Base-by-base conservation (phyloP, 2,888 invertebrate species). In the Erynnis tages region DNA sequence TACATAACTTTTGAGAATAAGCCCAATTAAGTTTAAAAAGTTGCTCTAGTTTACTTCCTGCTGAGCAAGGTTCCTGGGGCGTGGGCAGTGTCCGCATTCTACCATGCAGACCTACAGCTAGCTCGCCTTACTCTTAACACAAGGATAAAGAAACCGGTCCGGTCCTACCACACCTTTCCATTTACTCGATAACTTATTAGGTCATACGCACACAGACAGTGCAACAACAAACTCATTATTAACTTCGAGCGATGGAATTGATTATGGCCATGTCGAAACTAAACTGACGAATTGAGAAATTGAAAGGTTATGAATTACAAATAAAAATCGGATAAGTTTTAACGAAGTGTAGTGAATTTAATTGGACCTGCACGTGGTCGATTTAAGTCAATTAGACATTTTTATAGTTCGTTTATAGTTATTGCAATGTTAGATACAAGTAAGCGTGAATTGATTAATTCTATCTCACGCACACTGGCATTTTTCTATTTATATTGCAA, bases 21-120 rank as follows among this genome's bases (percentile, higher is more conserved):
- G 34, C 44, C 35, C 60, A 54, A 57, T 57, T 61, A 50, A 52
- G 46, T 54, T 49, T 56, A 37, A 67, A 71, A 73, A 73, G 66
- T 61, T 59, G 67, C 59, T 55, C 52, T 41, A 79, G 79, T 86
- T 86, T 85, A 79, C 80, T 88, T 87, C 87, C 87, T 85, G 71
- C 71, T 82, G 61, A 45, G 62, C 70, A 67, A 68, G 68, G 71
- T 65, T 61, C 58, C 60, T 62, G 58, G 54, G 82, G 82, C 63
- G 84, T 79, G 79, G 82, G 75, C 79, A 43, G 77, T 66, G 84
- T 88, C 88, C 88, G 88, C 88, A 89, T 89, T 87, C 86, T 83
- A 69, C 67, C 70, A 71, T 69, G 72, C 62, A 71, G 69, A 72
- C 70, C 68, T 73, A 63, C 61, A 55, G 60, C 82, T 84, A 79